Percentiles rank a stretch among this genome's conserved stretches.
These are phyloP conservation scores for Cotesia chilonis DNA, from an alignment of 1,140 invertebrate species.

Conservation along the genomic window DNA sequence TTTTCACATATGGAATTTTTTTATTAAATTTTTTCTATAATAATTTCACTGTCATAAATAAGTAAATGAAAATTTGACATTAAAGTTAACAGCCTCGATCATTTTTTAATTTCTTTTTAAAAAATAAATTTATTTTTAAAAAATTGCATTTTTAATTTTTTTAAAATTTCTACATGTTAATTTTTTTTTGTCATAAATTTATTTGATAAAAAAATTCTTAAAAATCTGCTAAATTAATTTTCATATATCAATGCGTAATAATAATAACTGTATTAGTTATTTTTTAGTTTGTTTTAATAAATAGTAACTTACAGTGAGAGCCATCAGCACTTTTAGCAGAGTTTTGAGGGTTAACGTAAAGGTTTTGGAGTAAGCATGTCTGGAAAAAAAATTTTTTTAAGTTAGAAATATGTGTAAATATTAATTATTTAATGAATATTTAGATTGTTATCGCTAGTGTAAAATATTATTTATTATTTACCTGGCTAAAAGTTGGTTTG, in stretches of 20 bases:
- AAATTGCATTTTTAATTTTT: too few relatives aligned
- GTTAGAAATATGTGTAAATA: not conserved
- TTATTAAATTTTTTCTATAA: not conserved
- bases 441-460: not conserved
- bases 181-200: too few relatives aligned
- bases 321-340: slow-evolving; percentile 96
- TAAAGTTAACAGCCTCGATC: too few relatives aligned
- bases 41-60: slow-evolving; percentile 3
- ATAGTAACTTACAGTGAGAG: slow-evolving; percentile 75
- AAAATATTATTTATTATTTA: slow-evolving; percentile 48
- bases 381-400: slow-evolving; percentile 64
- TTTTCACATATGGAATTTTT: not conserved
- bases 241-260: too few relatives aligned
- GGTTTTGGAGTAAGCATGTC: slow-evolving; percentile 94
- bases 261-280: too few relatives aligned
- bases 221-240: too few relatives aligned
- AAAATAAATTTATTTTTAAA: too few relatives aligned
- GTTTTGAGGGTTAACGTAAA: slow-evolving; percentile 98
- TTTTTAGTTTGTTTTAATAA: too few relatives aligned
- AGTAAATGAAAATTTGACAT: not conserved
- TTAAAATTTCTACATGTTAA: too few relatives aligned
- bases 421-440: not conserved
- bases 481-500: slow-evolving; percentile 96
- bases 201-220: too few relatives aligned
- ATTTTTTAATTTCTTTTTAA: too few relatives aligned